Evolutionary conservation across 2,888 invertebrate genomes (phyloP), one percentile per base, ranked within the genome.

Genomic region (Liposcelis brunnea): DNA sequence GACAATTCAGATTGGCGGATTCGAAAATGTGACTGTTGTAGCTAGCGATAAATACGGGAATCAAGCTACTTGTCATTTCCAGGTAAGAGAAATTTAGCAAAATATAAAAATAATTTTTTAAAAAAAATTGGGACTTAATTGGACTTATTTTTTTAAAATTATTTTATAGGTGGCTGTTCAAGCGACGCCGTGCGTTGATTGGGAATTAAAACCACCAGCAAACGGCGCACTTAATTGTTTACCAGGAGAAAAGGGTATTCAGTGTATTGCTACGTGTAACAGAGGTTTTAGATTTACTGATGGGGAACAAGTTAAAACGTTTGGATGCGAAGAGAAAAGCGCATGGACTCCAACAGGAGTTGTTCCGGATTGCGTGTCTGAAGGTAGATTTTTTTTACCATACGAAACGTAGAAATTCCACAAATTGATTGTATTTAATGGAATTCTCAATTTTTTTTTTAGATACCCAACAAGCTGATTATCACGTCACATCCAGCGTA

Each of bases 381-480:
- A 90, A 71, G 85, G 81, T 82, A 61, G 61, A 67, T 62, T 31
- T 4, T 31, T 12, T 31, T 12, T 36, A 12, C 42, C 31, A 43
- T 42, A 16, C 32, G 11, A 31, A 16, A 18, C 6, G n/a, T 35
- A 42, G 43, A 31, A 36, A 33, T n/a, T n/a, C n/a, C n/a, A n/a
- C n/a, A 45, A 37, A 50, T 35, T 33, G 18, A 14, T 43, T 44
- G 26, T 8, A 43, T 18, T 48, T 21, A 34, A 38, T 18, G 15
- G 6, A 7, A 18, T 37, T 36, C 16, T 5, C 45, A 4, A 46
- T 34, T 35, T 48, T 43, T 12, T 43, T 47, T 49, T 48, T 48
- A 79, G 82, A 90, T 62, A 91, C 90, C 12, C 86, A 90, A 60
- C 87, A 90, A 69, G 91, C 91, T n/a, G 82, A 86, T 50, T 91